phyloP scores from a whole-genome alignment of 2,113 vertebrate species.

The Oplegnathus fasciatus region DNA sequence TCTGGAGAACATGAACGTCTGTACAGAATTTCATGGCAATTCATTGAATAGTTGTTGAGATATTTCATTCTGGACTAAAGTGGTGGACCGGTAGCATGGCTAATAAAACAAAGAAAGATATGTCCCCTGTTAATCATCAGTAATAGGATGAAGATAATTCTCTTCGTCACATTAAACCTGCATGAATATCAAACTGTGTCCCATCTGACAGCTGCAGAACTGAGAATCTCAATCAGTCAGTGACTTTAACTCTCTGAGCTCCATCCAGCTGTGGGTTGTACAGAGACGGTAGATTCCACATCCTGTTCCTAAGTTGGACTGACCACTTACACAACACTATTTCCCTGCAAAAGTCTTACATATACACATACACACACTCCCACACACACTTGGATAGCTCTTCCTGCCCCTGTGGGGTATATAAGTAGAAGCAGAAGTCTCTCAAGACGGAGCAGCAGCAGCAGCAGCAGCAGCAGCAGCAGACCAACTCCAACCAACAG shows the following conservation, averaged over 20 bases:
- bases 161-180: background rate
- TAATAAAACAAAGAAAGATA: background rate
- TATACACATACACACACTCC: constrained; percentile 27
- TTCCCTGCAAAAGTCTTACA: constrained; percentile 20
- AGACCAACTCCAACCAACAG: constrained; percentile 44
- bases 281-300: constrained; percentile 77
- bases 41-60: background rate
- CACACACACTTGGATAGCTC: constrained; percentile 14
- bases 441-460: constrained; percentile 25
- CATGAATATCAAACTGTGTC: background rate
- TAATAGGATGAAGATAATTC: background rate
- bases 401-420: constrained; percentile 56
- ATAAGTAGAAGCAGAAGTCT: constrained; percentile 69
- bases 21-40: no score
- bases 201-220: background rate
- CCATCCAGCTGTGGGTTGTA: constrained; percentile 55
- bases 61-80: background rate
- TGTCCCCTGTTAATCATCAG: background rate
- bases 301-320: constrained; percentile 63
- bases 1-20: background rate
- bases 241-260: constrained; percentile 21
- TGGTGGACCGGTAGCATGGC: no score
- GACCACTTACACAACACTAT: constrained; percentile 44
- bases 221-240: background rate
- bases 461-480: constrained; percentile 41